Evolutionary conservation across 2,113 vertebrate genomes (phyloP), one percentile per base, ranked within the genome.

Genomic region (Phycodurus eques): DNA sequence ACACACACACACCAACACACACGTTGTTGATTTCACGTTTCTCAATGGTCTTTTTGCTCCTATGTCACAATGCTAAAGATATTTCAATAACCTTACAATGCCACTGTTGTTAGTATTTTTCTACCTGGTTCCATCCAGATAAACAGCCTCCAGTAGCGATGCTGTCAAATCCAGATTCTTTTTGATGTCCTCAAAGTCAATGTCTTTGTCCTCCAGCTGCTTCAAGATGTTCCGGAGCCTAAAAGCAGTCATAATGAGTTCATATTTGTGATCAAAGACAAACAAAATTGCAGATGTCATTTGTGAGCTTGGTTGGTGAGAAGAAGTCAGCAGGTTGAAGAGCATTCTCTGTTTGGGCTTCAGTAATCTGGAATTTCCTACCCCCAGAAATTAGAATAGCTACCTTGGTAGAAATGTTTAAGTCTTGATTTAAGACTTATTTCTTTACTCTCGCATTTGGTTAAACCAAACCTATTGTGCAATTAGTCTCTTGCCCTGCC

Each of bases 151-250:
- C 35, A 98, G 92, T 79, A 98, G 89, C 0, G 95, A 95, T 0
- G 95, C 95, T 0, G 96, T 96, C 62, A 93, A 94, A 12, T 96
- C 95, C 90, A 98, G 78, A 77, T 95, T 96, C 76, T 93, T 94
- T 87, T 94, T 96, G 69, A 98, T 91, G 70, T 97, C 95, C 67
- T 94, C 95, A 67, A 94, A 92, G 85, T 95, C 93, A 5, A 97
- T 92, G 70, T 97, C 94, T 57, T 92, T 95, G 5, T 94, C 90
- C n/a, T 98, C 96, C 79, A 98, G 84, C 85, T 96, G 95, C 86
- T 96, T 95, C 80, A 97, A 87, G 92, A 96, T 92, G 87, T 85
- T 94, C 22, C 94, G 93, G 47, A 97, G 78, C 84, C 96, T 98
- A 86, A 0, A 42, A 79, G 6, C 44, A 47, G 44, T 27, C 2